Evolutionary conservation across 2,797 vertebrate genomes (phyloP).

Genomic region (Parauchenoglanis ngamensis): DNA sequence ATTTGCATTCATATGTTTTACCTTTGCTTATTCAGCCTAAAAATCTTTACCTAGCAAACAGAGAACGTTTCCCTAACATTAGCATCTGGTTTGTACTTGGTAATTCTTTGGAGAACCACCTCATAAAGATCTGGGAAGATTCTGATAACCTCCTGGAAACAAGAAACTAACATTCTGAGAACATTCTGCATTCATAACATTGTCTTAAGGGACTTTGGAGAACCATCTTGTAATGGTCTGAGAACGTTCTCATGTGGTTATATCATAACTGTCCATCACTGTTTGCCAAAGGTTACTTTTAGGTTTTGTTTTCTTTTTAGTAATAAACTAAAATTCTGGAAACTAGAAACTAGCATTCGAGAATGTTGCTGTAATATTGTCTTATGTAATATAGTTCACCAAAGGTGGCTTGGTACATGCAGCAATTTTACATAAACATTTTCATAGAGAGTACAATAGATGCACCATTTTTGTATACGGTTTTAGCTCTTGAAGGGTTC

Average conservation of each 20-base stretch:
- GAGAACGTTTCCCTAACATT: neutral
- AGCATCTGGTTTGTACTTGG: neutral
- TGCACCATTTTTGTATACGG: neutral
- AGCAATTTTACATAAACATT: neutral
- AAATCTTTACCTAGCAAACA: neutral
- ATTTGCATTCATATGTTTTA: neutral
- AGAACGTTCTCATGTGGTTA: neutral
- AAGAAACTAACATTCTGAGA: neutral
- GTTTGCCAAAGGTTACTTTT: neutral
- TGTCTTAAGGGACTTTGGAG: neutral
- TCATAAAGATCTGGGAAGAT: neutral
- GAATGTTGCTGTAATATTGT: neutral
- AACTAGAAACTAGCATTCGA: neutral
- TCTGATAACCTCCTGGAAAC: neutral
- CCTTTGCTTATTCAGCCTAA: neutral
- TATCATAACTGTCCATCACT: neutral
- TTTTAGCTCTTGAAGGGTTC: neutral
- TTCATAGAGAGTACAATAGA: neutral
- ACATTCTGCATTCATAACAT: neutral
- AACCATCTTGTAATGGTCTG: neutral
- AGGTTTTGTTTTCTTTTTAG: neutral
- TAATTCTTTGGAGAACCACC: neutral
- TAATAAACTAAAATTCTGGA: neutral
- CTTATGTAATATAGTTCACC: neutral
- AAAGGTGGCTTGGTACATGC: neutral